These are phyloP conservation scores for Sphaeridia pumilis DNA, from an alignment of 2,888 invertebrate genomes.

Conservation along the genomic window DNA sequence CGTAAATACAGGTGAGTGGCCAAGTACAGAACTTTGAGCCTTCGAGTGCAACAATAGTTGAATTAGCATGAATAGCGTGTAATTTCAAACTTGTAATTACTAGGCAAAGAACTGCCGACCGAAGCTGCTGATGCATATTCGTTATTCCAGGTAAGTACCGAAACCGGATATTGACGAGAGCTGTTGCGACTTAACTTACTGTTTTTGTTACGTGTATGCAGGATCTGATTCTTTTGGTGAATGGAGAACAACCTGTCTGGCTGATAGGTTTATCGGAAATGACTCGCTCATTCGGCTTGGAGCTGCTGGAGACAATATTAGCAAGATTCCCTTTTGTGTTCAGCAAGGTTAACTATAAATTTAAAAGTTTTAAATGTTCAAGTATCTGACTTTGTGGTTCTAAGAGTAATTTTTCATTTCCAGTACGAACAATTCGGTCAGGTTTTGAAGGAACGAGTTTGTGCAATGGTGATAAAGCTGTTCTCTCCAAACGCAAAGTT, in stretches of 20 bases:
- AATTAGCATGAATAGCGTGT: background rate
- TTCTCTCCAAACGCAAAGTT: conserved; percentile 99
- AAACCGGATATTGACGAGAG: background rate
- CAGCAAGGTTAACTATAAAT: conserved; percentile 52
- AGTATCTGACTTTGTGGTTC: background rate
- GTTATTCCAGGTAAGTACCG: conserved; percentile 65
- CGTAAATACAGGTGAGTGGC: conserved; percentile 38
- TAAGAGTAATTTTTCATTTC: conserved; percentile 37
- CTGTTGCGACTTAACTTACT: background rate
- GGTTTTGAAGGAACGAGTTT: conserved; percentile 88
- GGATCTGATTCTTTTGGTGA: conserved; percentile 92
- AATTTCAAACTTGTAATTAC: conserved; percentile 2
- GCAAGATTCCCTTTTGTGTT: conserved; percentile 74
- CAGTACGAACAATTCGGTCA: conserved; percentile 90
- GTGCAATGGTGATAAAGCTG: conserved; percentile 93
- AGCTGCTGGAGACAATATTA: conserved; percentile 84
- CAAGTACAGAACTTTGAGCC: background rate
- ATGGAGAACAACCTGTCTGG: conserved; percentile 94
- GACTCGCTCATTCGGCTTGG: conserved; percentile 91
- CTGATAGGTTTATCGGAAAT: conserved; percentile 91
- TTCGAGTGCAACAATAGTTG: background rate
- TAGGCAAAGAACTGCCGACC: conserved; percentile 49
- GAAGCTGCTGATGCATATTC: conserved; percentile 90
- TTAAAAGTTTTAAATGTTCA: background rate
- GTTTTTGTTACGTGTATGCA: conserved; percentile 39